Evolutionary conservation across 2,888 invertebrate species (phyloP), one percentile per base, ranked within the genome.

Genomic region (Zhuqinia jingwanae): DNA sequence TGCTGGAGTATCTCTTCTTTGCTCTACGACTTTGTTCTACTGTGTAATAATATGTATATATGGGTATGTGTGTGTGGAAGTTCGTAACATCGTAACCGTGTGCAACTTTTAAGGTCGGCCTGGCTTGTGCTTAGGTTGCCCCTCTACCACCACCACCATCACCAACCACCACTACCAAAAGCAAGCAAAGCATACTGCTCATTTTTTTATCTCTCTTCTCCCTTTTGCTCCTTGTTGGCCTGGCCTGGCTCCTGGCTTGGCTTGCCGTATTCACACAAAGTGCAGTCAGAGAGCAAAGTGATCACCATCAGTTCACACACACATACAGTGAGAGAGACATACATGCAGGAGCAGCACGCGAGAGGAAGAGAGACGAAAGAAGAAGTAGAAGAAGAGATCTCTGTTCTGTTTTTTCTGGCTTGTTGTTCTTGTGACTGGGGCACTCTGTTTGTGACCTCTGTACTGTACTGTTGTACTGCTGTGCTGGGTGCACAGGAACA

Each of bases 61-160:
- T 53, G 15, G 2, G n/a, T n/a, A 45, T 15, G 53, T 53, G n/a
- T 15, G 11, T 3, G 13, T 53, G n/a, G n/a, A n/a, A 87, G 77
- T 88, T 87, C 78, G 56, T 17, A 50, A 73, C 50, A 87, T 90
- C 90, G 90, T 89, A 88, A 88, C 88, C 89, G 89, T 89, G 89
- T 89, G 88, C 86, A 89, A 89, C 90, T 89, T 88, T 89, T 88
- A 89, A 89, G 70, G 89, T 89, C 89, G 89, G 82, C 87, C 89
- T 88, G 89, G 89, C 89, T 88, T 89, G 88, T 89, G 89, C 88
- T 88, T 88, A 87, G 89, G 87, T 88, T 89, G 89, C 88, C 90
- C 89, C 90, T 88, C 22, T 36, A 30, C n/a, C 25, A 25, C 30
- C 45, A 50, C 50, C 63, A 11, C 42, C 63, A 17, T 20, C 63